Evolutionary conservation across 2,888 invertebrate species (phyloP).

Genomic region (Catotricha subobsoleta): DNA sequence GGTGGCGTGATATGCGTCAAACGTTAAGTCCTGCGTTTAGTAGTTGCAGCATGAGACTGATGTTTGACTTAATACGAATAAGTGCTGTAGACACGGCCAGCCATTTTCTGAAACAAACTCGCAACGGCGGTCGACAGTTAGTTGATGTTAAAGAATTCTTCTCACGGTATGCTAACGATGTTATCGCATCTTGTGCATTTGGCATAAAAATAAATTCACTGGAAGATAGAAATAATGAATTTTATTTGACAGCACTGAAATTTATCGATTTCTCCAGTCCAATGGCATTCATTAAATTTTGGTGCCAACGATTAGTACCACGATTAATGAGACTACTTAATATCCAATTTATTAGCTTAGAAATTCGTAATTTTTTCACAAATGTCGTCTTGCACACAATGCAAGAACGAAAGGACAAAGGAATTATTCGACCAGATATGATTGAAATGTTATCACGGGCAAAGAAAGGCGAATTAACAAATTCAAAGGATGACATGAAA

Average conservation of each 20-base stretch:
- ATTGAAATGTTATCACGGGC: slow-evolving; percentile 33
- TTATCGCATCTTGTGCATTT: slow-evolving; percentile 35
- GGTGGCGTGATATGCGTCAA: slow-evolving; percentile 20
- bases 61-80: slow-evolving; percentile 23
- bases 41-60: slow-evolving; percentile 21
- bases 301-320: slow-evolving; percentile 11
- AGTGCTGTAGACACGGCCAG: slow-evolving; percentile 21
- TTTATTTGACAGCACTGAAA: slow-evolving; percentile 31
- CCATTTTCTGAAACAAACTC: slow-evolving; percentile 16
- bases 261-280: not conserved
- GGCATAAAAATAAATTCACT: slow-evolving; percentile 20
- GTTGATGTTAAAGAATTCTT: slow-evolving; percentile 31
- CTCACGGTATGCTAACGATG: slow-evolving; percentile 33
- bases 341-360: slow-evolving; percentile 10
- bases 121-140: slow-evolving; percentile 15
- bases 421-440: slow-evolving; percentile 17
- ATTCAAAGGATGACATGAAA: not conserved
- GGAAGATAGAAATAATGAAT: slow-evolving; percentile 21
- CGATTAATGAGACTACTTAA: slow-evolving; percentile 9
- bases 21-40: slow-evolving; percentile 21
- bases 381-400: not conserved
- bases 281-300: slow-evolving; percentile 8
- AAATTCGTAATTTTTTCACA: not conserved
- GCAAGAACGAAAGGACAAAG: not conserved
- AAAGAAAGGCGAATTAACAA: slow-evolving; percentile 22